phyloP scores from a whole-genome alignment of 1,140 invertebrate species.

The Cyphomyrmex costatus region DNA sequence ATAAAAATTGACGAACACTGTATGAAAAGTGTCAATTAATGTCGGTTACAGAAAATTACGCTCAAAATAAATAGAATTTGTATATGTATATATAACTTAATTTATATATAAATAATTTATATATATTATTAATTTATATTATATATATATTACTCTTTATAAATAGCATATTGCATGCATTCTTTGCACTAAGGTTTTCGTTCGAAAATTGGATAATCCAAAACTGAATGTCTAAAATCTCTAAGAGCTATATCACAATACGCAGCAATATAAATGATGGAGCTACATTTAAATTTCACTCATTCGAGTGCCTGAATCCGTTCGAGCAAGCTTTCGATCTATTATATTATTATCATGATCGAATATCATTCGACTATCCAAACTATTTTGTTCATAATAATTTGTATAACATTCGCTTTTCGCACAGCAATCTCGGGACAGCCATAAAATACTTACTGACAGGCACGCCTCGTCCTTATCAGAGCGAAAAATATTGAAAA shows the following conservation, averaged over 20 bases:
- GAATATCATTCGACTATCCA: conserved; percentile 52
- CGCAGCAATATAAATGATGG: conserved; percentile 51
- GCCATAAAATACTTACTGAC: conserved; percentile 60
- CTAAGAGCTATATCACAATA: conserved; percentile 60
- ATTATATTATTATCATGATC: conserved; percentile 38
- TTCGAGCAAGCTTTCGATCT: background rate
- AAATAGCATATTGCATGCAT: conserved; percentile 71
- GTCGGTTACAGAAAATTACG: conserved; percentile 15
- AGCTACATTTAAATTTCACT: conserved; percentile 47
- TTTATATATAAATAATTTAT: conserved; percentile 60
- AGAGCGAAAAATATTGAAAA: conserved; percentile 62
- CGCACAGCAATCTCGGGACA: background rate
- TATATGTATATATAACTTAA: conserved; percentile 50
- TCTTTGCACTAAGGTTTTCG: conserved; percentile 54
- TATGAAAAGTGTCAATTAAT: conserved; percentile 41
- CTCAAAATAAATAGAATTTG: conserved; percentile 51
- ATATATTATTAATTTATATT: conserved; percentile 47
- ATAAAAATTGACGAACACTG: conserved; percentile 37
- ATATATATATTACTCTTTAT: conserved; percentile 67
- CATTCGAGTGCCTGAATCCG: conserved; percentile 1
- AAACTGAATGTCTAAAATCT: conserved; percentile 55
- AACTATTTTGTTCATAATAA: conserved; percentile 21
- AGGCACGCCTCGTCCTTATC: conserved; percentile 48
- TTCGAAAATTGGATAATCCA: conserved; percentile 64
- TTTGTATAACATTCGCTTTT: conserved; percentile 52